Conservation (phyloP, 2,113 vertebrate genomes). For the Erinaceus europaeus region DNA sequence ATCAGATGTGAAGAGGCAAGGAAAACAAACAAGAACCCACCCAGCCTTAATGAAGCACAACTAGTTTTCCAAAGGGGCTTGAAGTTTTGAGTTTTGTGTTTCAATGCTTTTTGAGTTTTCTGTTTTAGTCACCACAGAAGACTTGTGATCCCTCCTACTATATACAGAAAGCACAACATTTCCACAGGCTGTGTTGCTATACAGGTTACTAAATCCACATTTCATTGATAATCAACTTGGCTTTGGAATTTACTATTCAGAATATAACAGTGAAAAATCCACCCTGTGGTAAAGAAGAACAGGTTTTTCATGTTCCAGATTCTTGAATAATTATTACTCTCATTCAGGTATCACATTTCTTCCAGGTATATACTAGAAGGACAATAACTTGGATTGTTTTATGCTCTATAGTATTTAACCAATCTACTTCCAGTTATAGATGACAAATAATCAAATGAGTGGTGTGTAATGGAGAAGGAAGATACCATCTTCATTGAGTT, state of each 20-base stretch:
- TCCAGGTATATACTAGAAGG: not conserved
- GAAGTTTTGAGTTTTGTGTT: constrained; percentile 26
- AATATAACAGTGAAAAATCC: not conserved
- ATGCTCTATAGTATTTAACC: not conserved
- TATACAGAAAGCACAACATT: not conserved
- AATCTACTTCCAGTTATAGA: not conserved
- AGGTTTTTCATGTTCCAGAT: not conserved
- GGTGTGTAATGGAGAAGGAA: not conserved
- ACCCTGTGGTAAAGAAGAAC: not conserved
- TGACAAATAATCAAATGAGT: not conserved
- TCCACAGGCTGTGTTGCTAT: no score
- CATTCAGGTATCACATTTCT: not conserved
- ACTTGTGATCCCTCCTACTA: not conserved
- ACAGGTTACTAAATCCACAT: not conserved
- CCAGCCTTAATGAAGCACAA: not conserved
- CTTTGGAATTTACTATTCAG: not conserved
- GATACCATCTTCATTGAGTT: not conserved
- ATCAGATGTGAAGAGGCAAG: not conserved
- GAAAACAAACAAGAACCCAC: not conserved
- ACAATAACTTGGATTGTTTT: not conserved
- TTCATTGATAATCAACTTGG: not conserved
- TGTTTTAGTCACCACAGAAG: no score
- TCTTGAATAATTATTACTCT: not conserved
- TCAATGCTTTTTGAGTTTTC: not conserved
- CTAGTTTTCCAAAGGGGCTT: not conserved